Evolutionary conservation across 2,797 vertebrate genomes (phyloP).

Genomic region (Pseudomugil tenellus): DNA sequence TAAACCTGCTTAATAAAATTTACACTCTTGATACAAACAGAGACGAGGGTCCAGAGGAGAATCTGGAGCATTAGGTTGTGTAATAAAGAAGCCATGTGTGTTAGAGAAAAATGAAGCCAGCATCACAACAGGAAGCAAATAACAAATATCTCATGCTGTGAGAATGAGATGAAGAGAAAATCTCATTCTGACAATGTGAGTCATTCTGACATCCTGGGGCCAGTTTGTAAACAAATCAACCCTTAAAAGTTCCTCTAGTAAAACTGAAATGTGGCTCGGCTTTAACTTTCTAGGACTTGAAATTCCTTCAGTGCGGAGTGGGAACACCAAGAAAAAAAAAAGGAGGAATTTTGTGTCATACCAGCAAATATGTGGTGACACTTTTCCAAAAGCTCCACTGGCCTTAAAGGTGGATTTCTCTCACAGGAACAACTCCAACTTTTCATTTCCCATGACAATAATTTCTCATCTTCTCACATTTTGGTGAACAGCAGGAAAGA

Average conservation of each 20-base stretch:
- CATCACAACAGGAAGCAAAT: conserved; percentile 60
- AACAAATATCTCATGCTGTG: conserved; percentile 62
- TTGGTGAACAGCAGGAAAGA: conserved; percentile 51
- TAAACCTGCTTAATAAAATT: conserved; percentile 8
- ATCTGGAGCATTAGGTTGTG: conserved; percentile 19
- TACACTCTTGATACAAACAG: conserved; percentile 4
- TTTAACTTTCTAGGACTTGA: conserved; percentile 40
- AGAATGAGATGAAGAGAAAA: conserved; percentile 58
- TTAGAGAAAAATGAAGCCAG: conserved; percentile 3
- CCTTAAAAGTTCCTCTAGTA: conserved; percentile 16
- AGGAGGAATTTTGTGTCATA: conserved; percentile 28
- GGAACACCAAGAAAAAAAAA: conserved; percentile 19
- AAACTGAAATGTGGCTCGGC: conserved; percentile 23
- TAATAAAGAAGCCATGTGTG: conserved; percentile 19
- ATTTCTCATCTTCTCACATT: neutral
- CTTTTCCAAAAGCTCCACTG: conserved; percentile 5
- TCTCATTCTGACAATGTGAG: conserved; percentile 62
- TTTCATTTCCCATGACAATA: neutral
- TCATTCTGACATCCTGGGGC: conserved; percentile 50
- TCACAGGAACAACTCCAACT: conserved; percentile 3
- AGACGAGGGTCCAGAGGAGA: neutral
- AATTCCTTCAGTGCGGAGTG: conserved; percentile 46
- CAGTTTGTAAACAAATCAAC: conserved; percentile 69
- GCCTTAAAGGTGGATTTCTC: conserved; percentile 32
- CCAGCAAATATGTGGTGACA: conserved; percentile 20